Conservation (phyloP, 2,113 vertebrate genomes). For the Rhinogobius similis region DNA sequence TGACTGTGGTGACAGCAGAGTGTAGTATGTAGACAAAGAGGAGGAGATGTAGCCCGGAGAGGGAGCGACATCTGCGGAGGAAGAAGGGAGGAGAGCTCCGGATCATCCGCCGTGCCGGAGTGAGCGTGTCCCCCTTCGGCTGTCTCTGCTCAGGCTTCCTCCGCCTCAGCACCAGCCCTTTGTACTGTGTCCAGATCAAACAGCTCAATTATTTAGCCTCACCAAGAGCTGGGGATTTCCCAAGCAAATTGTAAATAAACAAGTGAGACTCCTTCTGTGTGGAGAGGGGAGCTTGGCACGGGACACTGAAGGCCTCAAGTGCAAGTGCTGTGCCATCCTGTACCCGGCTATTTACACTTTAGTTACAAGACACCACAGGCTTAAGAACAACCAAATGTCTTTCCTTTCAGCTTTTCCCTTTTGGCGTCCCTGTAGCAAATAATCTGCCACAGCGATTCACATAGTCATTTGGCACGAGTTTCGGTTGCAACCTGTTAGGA, state of each 20-base stretch:
- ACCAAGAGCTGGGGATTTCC: constrained; percentile 71
- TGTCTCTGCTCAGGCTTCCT: constrained; percentile 64
- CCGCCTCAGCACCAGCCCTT: constrained; percentile 66
- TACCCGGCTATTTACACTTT: constrained; percentile 54
- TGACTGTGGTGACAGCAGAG: constrained; percentile 63
- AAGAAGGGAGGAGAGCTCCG: constrained; percentile 69
- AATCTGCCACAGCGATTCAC: background rate
- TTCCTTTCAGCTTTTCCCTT: background rate
- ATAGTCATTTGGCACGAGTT: background rate
- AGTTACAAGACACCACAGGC: constrained; percentile 53
- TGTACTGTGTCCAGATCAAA: constrained; percentile 77
- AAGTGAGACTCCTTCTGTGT: constrained; percentile 54
- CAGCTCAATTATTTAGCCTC: constrained; percentile 76
- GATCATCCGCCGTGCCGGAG: constrained; percentile 51
- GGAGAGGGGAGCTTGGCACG: constrained; percentile 50
- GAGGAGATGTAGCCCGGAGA: constrained; percentile 67
- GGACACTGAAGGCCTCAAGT: constrained; percentile 36
- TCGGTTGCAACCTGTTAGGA: too few relatives aligned
- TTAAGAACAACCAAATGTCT: constrained; percentile 14
- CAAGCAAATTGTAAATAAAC: constrained; percentile 78
- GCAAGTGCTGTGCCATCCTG: constrained; percentile 48
- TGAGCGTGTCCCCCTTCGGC: constrained; percentile 34
- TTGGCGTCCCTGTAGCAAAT: background rate
- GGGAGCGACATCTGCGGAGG: constrained; percentile 72
- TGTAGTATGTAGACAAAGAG: constrained; percentile 57